Percentiles rank a stretch among this genome's conserved stretches.
These are phyloP conservation scores for Meta bourneti DNA, from an alignment of 2,888 invertebrate species.

Conservation along the genomic window DNA sequence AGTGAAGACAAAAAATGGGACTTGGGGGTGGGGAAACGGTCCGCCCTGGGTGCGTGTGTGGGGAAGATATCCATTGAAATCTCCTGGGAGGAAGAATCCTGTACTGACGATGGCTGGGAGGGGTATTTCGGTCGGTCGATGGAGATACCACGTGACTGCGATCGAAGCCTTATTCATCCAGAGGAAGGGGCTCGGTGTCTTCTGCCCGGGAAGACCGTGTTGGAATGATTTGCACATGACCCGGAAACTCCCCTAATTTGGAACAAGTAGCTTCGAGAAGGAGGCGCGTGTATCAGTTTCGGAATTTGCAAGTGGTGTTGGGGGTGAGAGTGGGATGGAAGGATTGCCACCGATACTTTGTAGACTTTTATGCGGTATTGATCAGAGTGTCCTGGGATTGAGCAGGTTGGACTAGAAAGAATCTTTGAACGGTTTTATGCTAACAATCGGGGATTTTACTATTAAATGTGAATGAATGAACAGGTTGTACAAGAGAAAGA, in stretches of 20 bases:
- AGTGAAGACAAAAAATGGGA: background rate
- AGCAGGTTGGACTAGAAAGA: too few species aligned
- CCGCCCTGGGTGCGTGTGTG: background rate
- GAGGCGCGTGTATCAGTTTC: background rate
- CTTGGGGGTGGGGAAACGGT: background rate
- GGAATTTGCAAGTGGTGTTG: background rate
- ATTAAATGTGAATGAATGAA: too few species aligned
- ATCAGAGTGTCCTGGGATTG: too few species aligned
- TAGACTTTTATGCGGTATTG: too few species aligned
- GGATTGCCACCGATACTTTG: too few species aligned
- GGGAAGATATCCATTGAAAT: constrained; percentile 21
- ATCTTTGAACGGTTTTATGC: too few species aligned
- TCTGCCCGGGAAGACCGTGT: background rate
- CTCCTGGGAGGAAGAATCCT: background rate
- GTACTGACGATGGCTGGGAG: background rate
- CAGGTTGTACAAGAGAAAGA: too few species aligned
- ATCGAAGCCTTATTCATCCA: constrained; percentile 63
- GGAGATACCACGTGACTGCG: constrained; percentile 50
- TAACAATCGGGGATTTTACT: too few species aligned
- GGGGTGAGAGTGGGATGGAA: background rate
- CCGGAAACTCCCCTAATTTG: constrained; percentile 38
- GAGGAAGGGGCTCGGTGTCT: constrained; percentile 21
- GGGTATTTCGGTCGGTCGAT: constrained; percentile 30
- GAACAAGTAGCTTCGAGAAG: background rate
- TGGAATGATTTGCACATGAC: constrained; percentile 36